phyloP scores from a whole-genome alignment of 1,140 invertebrate genomes.

The Nebria ingens region DNA sequence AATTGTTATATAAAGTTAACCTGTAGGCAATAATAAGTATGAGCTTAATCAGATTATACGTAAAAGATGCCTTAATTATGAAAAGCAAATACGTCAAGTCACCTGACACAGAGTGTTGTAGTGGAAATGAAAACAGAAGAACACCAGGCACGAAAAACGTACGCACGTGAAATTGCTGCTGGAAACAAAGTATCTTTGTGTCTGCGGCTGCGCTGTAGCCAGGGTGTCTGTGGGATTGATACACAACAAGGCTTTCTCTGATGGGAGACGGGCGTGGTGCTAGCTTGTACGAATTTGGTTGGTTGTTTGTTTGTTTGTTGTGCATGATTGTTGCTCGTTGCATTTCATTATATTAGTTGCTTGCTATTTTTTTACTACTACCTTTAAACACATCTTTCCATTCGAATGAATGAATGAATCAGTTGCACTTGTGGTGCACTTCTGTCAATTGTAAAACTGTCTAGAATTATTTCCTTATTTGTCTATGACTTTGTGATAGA shows the following conservation, averaged over 20 bases:
- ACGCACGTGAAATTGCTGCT: not conserved
- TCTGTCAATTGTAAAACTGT: not conserved
- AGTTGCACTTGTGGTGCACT: not conserved
- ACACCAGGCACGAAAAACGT: not conserved
- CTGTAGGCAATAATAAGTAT: conserved; percentile 5
- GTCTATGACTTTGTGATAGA: conserved; percentile 2
- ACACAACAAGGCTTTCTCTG: not conserved
- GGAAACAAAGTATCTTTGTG: conserved; percentile 8
- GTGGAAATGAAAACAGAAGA: no score
- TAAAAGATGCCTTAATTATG: conserved; percentile 7
- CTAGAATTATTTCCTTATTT: not conserved
- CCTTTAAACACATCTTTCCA: not conserved
- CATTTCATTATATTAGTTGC: not conserved
- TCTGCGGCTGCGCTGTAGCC: not conserved
- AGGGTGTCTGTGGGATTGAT: not conserved
- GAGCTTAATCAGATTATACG: not conserved
- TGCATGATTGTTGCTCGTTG: conserved; percentile 3
- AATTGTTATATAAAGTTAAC: not conserved
- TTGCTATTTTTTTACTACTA: not conserved
- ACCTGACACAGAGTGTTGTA: not conserved
- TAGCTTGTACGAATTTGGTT: not conserved
- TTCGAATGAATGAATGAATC: no score
- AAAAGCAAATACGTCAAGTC: not conserved
- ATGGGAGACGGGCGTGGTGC: not conserved
- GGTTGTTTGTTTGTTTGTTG: not conserved